phyloP scores from a whole-genome alignment of 2,113 vertebrate species.

The Electrona antarctica region DNA sequence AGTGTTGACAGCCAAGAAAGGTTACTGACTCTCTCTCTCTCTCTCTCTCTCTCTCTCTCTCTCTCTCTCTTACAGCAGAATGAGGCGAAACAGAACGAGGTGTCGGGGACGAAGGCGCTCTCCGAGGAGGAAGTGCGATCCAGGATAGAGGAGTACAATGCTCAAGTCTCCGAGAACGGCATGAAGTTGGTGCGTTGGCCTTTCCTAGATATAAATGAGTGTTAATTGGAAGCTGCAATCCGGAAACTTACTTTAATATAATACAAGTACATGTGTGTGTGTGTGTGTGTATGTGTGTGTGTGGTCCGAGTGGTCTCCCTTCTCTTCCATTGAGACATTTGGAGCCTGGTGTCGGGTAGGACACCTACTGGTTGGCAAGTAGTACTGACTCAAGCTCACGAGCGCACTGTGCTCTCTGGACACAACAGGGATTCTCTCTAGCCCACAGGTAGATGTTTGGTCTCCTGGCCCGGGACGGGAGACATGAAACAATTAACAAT shows the following conservation, averaged over 20 bases:
- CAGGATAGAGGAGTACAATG: constrained; percentile 90
- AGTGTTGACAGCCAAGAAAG: not conserved
- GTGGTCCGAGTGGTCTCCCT: not conserved
- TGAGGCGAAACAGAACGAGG: constrained; percentile 79
- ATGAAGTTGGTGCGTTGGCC: constrained; percentile 89
- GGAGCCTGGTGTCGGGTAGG: too few relatives aligned
- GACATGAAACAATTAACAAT: too few relatives aligned
- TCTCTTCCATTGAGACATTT: not conserved
- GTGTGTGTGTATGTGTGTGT: too few relatives aligned
- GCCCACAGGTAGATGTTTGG: not conserved
- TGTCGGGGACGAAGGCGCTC: constrained; percentile 70
- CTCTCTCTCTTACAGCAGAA: constrained; percentile 79
- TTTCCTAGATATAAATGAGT: not conserved
- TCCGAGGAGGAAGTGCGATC: constrained; percentile 84
- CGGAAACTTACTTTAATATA: too few relatives aligned
- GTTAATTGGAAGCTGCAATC: too few relatives aligned
- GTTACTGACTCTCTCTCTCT: not conserved
- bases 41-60: not conserved
- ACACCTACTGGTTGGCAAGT: too few relatives aligned
- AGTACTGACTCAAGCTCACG: too few relatives aligned
- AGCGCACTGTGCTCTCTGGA: too few relatives aligned
- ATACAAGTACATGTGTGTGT: not conserved
- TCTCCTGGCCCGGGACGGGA: too few relatives aligned
- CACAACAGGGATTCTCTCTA: too few relatives aligned
- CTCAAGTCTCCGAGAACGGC: constrained; percentile 85